Base-by-base conservation (phyloP, 2,888 invertebrate species). In the Notodromas monacha region DNA sequence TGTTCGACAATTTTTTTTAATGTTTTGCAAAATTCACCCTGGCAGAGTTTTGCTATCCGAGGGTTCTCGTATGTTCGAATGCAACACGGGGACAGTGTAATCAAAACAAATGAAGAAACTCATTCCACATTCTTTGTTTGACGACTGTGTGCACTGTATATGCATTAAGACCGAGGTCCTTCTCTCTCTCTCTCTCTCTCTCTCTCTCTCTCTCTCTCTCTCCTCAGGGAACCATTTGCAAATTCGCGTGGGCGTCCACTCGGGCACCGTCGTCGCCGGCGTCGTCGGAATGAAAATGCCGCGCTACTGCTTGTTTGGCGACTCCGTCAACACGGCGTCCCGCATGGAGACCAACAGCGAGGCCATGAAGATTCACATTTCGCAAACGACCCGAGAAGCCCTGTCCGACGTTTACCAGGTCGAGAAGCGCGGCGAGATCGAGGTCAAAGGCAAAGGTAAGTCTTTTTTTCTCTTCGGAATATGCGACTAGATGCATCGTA, bases 241-340 rank as follows among this genome's bases (percentile, higher is more conserved):
- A 40, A 73, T 76, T 33, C 56, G 76, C 33, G 69, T 77, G 2
- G 79, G 81, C 0, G 68, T 79, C 3, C 79, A 81, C 47, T 73
- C 74, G 0, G 81, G 81, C 0, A 69, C 74, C 0, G 79, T 81
- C 0, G 79, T 81, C 0, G 81, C 81, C 1, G 84, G 84, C 1
- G 77, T 84, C 16, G 79, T 84, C 0, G 84, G 84, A 0, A 51
- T 81, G 4, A 84, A 81, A 53, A 81, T 84, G 79, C 81, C 81
- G 0, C 41, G 56, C 12, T 69, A 68, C 48, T 74, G 74, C 30
- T 55, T 74, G 1, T 81, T 81, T 43, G 81, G 81, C 1, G 79
- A 79, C 44, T 70, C 74, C 0, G 81, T 12, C 27, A n/a, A 6
- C 12, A 13, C 27, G 12, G 81, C 81, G 0, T 74, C 76, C 0